These are phyloP conservation scores for human (Homo sapiens) DNA, from an alignment of 2,113 vertebrate species.

Conservation along the genomic window GRCh38 chr9:122374501-122375000, in stretches of 20 bases:
- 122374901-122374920: too few relatives aligned
- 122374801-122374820: not conserved
- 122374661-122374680: not conserved
- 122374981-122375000: not conserved
- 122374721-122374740: not conserved
- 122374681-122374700: not conserved
- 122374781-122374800: not conserved
- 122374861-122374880: not conserved
- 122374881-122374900: not conserved
- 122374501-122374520: not conserved
- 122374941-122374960: not conserved
- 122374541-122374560: not conserved
- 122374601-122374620: not conserved
- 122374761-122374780: not conserved
- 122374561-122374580: not conserved
- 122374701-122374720: not conserved
- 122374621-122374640: not conserved
- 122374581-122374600: not conserved
- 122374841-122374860: not conserved
- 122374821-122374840: not conserved
- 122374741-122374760: not conserved
- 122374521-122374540: not conserved
- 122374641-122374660: not conserved
- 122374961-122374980: rapidly evolving
- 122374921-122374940: not conserved